Base-by-base conservation (phyloP, 2,888 invertebrate species). In the Euzophera pinguis region DNA sequence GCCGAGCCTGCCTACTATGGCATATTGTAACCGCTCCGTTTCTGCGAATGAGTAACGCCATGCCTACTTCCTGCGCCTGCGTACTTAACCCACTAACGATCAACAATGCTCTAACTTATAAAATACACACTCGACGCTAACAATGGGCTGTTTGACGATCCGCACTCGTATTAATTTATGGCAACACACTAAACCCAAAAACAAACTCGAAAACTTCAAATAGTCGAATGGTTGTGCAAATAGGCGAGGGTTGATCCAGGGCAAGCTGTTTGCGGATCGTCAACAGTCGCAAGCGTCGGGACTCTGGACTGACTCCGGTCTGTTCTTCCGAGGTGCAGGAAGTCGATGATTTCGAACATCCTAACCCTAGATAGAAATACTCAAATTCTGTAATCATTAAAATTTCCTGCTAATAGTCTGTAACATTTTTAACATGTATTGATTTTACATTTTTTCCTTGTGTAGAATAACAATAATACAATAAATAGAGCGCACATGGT, bases 141-240 rank as follows among this genome's bases (percentile, higher is more conserved):
- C 59, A 59, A 53, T 63, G 27, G 53, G 43, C 53, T 61, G 61
- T 73, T 73, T 73, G 70, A 64, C 63, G 64, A 70, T 71, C 63
- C 61, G 59, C 61, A 60, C 60, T 65, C 55, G 63, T 64, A 68
- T 73, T 77, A 75, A 80, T 81, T 80, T 79, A 77, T 74, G 75
- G 70, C 73, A 60, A 69, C 60, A 62, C 69, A 64, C 77, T 80
- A 80, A 82, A 66, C 60, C 58, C 61, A 59, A 65, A 62, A 68
- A 68, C 75, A 81, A 78, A 77, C 80, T 62, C 61, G 62, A 64
- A 53, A 64, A 58, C 60, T 54, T 63, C 62, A 64, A 70, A 64
- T 60, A 57, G 60, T 59, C 63, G 69, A 72, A 74, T 67, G 69
- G 22, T 70, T 70, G 71, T 68, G 77, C 73, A 75, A 75, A 78